phyloP scores from a whole-genome alignment of 2,113 vertebrate species.

The Erythrocercus mccallii region DNA sequence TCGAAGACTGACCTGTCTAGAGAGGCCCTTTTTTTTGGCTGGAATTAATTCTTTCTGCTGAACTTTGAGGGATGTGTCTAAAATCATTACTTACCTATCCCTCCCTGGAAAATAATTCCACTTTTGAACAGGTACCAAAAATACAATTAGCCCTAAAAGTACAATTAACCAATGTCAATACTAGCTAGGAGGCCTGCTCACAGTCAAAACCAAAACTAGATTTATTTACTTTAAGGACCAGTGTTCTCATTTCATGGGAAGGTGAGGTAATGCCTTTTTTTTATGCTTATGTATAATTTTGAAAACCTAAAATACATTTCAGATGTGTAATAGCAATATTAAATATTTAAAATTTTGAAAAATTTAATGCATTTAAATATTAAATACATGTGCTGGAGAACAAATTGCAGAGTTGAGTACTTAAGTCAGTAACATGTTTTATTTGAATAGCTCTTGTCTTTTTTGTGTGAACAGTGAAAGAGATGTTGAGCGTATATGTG shows the following conservation, averaged over 20 bases:
- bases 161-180: neutral
- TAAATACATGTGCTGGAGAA: neutral
- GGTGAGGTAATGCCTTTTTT: slow-evolving; percentile 23
- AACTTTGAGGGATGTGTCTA: neutral
- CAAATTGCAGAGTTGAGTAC: neutral
- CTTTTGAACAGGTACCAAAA: neutral
- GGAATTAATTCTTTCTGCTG: neutral
- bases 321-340: neutral
- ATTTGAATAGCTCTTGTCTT: neutral
- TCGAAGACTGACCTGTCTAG: neutral
- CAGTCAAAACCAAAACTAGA: neutral
- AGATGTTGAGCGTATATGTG: rapidly evolving
- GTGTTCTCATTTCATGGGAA: neutral
- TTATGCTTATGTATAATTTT: slow-evolving; percentile 20
- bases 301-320: slow-evolving; percentile 30
- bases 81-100: neutral
- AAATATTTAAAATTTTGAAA: slow-evolving; percentile 16
- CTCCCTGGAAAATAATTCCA: neutral
- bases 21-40: neutral
- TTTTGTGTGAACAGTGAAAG: neutral
- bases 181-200: neutral
- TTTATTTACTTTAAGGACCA: neutral
- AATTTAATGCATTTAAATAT: slow-evolving; percentile 25
- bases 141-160: neutral
- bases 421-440: neutral